phyloP scores from a whole-genome alignment of 2,797 vertebrate genomes.

The Anolis apletophallus region DNA sequence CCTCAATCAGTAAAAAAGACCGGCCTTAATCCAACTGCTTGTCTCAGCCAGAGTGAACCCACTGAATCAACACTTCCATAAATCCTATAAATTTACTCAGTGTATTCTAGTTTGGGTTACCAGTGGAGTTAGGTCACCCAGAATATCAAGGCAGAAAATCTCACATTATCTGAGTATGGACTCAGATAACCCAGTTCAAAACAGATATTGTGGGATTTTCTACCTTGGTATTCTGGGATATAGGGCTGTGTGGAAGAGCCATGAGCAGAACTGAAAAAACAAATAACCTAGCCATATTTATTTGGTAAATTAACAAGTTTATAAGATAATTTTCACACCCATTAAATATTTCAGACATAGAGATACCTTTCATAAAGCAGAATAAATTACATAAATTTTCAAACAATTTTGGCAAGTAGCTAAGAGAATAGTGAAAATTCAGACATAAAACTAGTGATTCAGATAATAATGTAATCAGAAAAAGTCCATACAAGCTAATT shows the following conservation, averaged over 20 bases:
- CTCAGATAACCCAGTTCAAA: too few relatives aligned
- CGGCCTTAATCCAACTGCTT: background rate
- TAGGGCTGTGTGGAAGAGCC: too few relatives aligned
- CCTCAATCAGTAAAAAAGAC: background rate
- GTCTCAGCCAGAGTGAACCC: too few relatives aligned
- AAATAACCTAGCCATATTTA: background rate
- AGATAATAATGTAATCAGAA: background rate
- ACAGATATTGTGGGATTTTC: too few relatives aligned
- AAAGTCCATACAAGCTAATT: background rate
- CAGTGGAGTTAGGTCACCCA: too few relatives aligned
- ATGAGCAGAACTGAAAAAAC: background rate
- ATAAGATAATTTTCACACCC: background rate
- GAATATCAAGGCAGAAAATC: too few relatives aligned
- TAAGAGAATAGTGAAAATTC: background rate
- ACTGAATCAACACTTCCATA: too few relatives aligned
- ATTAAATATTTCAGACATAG: background rate
- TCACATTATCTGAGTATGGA: too few relatives aligned
- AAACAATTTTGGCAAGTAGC: background rate
- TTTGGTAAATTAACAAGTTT: background rate
- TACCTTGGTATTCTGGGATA: too few relatives aligned
- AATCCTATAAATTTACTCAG: too few relatives aligned
- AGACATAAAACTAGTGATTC: background rate
- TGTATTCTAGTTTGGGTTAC: too few relatives aligned
- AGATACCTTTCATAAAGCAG: constrained; percentile 6
- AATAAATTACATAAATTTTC: background rate